Evolutionary conservation across 2,113 vertebrate species (phyloP), one percentile per base, ranked within the genome.

Genomic region (Ammodytes dubius): DNA sequence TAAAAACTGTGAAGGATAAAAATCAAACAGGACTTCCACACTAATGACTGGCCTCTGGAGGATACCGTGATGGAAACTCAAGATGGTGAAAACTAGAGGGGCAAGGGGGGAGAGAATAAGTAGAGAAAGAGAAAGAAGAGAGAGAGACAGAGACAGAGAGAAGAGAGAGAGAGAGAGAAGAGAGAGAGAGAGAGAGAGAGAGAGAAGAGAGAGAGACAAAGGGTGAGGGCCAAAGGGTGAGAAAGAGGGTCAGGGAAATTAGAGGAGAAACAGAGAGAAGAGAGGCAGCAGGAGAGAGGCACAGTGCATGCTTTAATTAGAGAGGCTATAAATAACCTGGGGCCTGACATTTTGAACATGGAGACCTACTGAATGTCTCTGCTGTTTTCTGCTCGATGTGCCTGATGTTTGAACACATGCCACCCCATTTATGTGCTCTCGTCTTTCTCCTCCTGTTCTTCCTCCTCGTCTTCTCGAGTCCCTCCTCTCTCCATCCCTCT

Each of bases 251-350:
- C 89, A 90, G 37, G 19, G 64, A 72, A 89, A 74, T 84, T 73
- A 85, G 74, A 80, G 57, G 64, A 84, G 70, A 85, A 75, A 83
- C 52, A n/a, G 82, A 79, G 27, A 27, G 27, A 79, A 85, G 71
- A 57, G 69, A 88, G 80, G 79, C 79, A 84, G 77, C 53, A 85
- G 70, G 82, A 89, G 71, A 87, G 79, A 85, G 50, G 76, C 87
- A 87, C 46, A 57, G 68, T 77, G 89, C 74, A 88, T 82, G 86
- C 84, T 93, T 94, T 93, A 94, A 94, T 94, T 94, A 93, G 88
- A 90, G 19, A 43, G 74, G 79, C 93, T 94, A 95, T 92, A 93
- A 94, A 95, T 94, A 95, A 92, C 89, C 86, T 50, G 72, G 79
- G 83, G 81, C 81, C 77, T 95, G 93, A 93, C 93, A 94, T 95